Evolutionary conservation across 2,888 invertebrate genomes (phyloP).

Genomic region (Taphrorychus bicolor): DNA sequence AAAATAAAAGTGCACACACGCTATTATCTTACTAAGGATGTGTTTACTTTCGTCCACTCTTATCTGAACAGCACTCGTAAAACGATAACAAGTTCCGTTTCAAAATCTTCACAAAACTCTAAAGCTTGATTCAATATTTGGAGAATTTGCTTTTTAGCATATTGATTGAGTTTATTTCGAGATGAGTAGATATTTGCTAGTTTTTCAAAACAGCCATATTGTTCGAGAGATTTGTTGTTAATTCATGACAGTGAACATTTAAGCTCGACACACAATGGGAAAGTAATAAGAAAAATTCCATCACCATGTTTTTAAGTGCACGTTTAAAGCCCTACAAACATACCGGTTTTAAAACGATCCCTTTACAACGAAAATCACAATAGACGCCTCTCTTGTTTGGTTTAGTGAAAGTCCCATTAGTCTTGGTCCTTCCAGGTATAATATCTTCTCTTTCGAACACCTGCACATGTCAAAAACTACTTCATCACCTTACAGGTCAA

Average conservation of each 20-base stretch:
- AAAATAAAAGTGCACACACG: slow-evolving; percentile 6
- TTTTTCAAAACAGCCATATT: background rate
- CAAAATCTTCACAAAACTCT: background rate
- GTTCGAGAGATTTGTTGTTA: background rate
- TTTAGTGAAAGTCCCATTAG: background rate
- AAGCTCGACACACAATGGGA: background rate
- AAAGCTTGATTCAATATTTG: background rate
- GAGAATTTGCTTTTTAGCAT: background rate
- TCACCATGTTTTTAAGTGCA: too few relatives aligned
- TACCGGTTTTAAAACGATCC: background rate
- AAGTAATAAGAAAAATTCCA: background rate
- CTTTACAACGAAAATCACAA: background rate
- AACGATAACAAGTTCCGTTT: slow-evolving; percentile 1
- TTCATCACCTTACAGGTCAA: background rate
- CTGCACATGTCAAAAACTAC: background rate
- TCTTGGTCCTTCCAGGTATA: background rate
- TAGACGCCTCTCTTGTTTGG: background rate
- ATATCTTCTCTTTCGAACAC: background rate
- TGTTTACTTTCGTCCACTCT: background rate
- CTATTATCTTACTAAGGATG: background rate
- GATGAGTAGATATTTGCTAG: background rate
- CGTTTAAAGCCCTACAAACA: background rate
- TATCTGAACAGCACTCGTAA: background rate
- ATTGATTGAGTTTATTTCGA: background rate
- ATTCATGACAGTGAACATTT: background rate